Conservation (phyloP, 2,113 vertebrate species). For the Halichoeres trimaculatus region DNA sequence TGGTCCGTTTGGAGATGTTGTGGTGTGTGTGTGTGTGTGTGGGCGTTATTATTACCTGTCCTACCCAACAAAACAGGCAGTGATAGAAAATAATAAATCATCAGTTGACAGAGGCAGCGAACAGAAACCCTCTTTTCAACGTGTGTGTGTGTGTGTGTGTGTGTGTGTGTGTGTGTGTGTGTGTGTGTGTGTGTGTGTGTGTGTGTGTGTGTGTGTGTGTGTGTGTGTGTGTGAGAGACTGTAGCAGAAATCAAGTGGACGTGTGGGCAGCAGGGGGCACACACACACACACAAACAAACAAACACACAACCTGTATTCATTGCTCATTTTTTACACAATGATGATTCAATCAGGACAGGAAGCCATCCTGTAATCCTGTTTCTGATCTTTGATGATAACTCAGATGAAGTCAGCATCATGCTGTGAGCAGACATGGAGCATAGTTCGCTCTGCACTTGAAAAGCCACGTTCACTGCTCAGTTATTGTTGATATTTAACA, state of each 20-base stretch:
- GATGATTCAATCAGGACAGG: no score
- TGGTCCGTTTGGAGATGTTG: constrained; percentile 17
- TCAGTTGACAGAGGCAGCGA: not conserved
- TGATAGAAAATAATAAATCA: constrained; percentile 55
- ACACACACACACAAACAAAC: constrained; percentile 28
- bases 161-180: not conserved
- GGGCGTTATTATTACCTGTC: constrained; percentile 32
- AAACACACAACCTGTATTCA: constrained; percentile 4
- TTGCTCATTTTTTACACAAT: not conserved
- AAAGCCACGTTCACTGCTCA: no score
- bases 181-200: constrained; percentile 16
- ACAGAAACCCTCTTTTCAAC: constrained; percentile 27
- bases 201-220: no score
- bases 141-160: constrained; percentile 16
- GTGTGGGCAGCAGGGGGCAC: constrained; percentile 34
- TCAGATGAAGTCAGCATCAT: no score
- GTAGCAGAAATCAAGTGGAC: constrained; percentile 37
- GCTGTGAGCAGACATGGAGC: no score
- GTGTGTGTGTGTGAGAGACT: no score
- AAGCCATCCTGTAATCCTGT: no score
- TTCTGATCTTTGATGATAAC: no score
- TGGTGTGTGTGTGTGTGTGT: constrained; percentile 33
- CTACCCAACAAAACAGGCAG: constrained; percentile 33
- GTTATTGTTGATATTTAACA: no score
- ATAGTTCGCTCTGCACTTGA: no score